These are phyloP conservation scores for Peromyscus melanophrys DNA, from an alignment of 2,797 vertebrate species.

Conservation along the genomic window DNA sequence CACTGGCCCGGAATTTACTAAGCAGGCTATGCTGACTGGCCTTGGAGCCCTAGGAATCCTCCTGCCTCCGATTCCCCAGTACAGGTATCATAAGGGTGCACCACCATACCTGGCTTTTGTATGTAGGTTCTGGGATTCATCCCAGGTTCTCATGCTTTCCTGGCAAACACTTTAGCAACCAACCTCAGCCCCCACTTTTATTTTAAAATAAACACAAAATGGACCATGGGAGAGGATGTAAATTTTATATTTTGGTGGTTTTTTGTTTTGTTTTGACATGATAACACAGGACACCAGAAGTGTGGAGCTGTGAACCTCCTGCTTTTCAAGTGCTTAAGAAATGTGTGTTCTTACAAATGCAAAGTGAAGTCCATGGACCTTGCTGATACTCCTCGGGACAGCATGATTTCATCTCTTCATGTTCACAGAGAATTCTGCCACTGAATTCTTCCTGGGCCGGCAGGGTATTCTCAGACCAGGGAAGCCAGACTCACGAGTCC, in stretches of 20 bases:
- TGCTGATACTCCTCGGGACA: neutral
- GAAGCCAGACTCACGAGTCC: neutral
- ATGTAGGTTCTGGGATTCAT: neutral
- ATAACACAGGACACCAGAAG: slow-evolving; percentile 6
- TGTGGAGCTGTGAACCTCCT: neutral
- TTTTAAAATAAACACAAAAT: slow-evolving; percentile 20
- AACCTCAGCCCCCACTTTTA: neutral
- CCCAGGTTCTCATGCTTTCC: neutral
- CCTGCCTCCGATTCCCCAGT: neutral
- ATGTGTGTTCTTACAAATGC: neutral
- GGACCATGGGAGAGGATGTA: slow-evolving; percentile 9
- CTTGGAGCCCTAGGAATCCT: neutral
- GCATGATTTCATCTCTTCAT: neutral
- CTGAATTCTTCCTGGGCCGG: neutral
- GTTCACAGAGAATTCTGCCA: neutral
- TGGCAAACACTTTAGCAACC: neutral
- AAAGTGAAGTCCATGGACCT: neutral
- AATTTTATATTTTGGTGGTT: neutral
- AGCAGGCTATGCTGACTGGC: neutral
- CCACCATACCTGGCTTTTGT: neutral
- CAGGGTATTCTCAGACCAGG: neutral
- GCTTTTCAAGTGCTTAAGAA: fast-evolving
- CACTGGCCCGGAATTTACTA: neutral
- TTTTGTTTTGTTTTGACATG: neutral
- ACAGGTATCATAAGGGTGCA: neutral